Conservation (phyloP, 1,140 invertebrate genomes). For the Hylyphantes graminicola region DNA sequence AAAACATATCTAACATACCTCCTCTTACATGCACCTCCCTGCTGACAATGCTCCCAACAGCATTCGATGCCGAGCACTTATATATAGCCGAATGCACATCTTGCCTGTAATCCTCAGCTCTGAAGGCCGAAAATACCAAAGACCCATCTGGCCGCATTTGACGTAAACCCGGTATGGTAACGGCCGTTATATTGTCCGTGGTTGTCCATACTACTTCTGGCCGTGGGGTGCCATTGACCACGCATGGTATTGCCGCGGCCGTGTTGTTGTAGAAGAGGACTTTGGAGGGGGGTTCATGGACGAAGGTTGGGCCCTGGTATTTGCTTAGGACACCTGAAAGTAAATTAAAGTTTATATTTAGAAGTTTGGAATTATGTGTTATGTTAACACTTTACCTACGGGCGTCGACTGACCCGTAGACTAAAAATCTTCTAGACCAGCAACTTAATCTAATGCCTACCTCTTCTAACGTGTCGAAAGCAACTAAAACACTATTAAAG, state of each 20-base stretch:
- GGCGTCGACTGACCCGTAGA: too few species aligned
- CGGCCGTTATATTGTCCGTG: constrained; percentile 73
- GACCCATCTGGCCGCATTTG: constrained; percentile 72
- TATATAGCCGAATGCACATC: constrained; percentile 72
- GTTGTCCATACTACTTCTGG: constrained; percentile 85
- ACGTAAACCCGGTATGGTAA: constrained; percentile 76
- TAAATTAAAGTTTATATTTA: background rate
- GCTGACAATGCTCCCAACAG: constrained; percentile 89
- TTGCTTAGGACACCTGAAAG: background rate
- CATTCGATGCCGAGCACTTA: constrained; percentile 89
- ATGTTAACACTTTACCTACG: background rate
- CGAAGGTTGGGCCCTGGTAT: constrained; percentile 82
- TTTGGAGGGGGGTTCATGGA: constrained; percentile 87
- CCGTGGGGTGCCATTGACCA: constrained; percentile 87
- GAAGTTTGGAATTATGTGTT: background rate
- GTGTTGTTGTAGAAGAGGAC: constrained; percentile 95
- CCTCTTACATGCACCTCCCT: constrained; percentile 92
- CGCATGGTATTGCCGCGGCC: constrained; percentile 90
- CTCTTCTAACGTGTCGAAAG: too few species aligned
- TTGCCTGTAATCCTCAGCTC: constrained; percentile 68
- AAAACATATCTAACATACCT: constrained; percentile 75
- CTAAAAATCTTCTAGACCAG: too few species aligned
- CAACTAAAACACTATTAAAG: too few species aligned
- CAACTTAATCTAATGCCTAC: too few species aligned
- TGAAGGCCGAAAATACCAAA: constrained; percentile 67